Evolutionary conservation across 2,888 invertebrate species (phyloP).

Genomic region (Apodemia zela): DNA sequence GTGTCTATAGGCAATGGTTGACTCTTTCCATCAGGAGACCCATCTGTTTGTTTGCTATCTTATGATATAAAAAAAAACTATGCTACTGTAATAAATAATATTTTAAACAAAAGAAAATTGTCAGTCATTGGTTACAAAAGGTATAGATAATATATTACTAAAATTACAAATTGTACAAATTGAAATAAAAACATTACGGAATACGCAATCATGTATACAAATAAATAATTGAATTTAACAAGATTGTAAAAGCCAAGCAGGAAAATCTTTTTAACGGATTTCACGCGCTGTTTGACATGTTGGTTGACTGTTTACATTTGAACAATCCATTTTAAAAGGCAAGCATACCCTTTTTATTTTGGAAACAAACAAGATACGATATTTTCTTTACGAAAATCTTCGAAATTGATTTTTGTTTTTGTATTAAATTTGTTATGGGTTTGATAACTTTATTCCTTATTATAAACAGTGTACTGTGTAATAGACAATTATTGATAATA

Average conservation of each 20-base stretch:
- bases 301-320: neutral
- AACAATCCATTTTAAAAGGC: slow-evolving; percentile 6
- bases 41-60: too few relatives aligned
- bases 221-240: neutral
- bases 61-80: too few relatives aligned
- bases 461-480: too few relatives aligned
- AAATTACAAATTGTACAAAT: neutral
- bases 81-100: too few relatives aligned
- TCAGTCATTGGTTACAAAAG: too few relatives aligned
- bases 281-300: neutral
- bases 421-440: neutral
- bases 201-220: neutral
- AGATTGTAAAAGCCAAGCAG: slow-evolving; percentile 9
- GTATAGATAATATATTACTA: too few relatives aligned
- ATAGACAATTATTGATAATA: too few relatives aligned
- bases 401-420: neutral
- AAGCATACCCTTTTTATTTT: slow-evolving; percentile 1
- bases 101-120: too few relatives aligned
- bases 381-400: neutral
- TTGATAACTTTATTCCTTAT: neutral
- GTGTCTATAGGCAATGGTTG: too few relatives aligned
- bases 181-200: neutral
- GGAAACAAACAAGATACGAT: neutral
- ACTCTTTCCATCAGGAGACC: too few relatives aligned
- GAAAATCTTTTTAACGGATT: neutral